phyloP scores from a whole-genome alignment of 2,113 vertebrate genomes.

The Paracanthobrama guichenoti region DNA sequence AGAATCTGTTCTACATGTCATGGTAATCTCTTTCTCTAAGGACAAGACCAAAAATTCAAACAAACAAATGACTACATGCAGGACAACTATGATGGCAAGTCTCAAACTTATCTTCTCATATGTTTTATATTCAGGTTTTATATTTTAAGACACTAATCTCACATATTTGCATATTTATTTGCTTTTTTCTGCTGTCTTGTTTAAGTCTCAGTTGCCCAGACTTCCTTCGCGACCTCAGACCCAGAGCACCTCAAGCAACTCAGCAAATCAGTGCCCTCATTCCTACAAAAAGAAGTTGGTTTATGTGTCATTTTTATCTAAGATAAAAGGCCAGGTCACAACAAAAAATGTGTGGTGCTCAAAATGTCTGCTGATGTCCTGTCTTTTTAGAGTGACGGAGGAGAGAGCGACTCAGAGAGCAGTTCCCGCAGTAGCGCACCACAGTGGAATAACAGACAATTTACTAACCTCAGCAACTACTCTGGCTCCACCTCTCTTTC shows the following conservation, averaged over 20 bases:
- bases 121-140: neutral
- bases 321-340: neutral
- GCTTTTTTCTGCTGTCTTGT: slow-evolving; percentile 23
- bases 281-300: slow-evolving; percentile 84
- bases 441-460: slow-evolving; percentile 81
- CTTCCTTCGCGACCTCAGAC: slow-evolving; percentile 76
- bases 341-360: neutral
- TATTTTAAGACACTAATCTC: neutral
- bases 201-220: slow-evolving; percentile 76
- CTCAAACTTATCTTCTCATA: neutral
- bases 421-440: slow-evolving; percentile 78
- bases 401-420: slow-evolving; percentile 83
- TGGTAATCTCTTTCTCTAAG: slow-evolving; percentile 34
- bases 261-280: slow-evolving; percentile 92
- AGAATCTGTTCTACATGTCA: neutral
- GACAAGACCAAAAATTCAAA: slow-evolving; percentile 39
- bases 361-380: neutral
- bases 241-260: slow-evolving; percentile 87
- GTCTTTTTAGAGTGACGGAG: slow-evolving; percentile 79
- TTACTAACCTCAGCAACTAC: slow-evolving; percentile 86
- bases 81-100: slow-evolving; percentile 32
- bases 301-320: neutral
- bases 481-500: slow-evolving; percentile 88
- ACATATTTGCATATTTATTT: slow-evolving; percentile 14
- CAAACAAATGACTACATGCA: slow-evolving; percentile 18